Percentiles rank a stretch among this genome's conserved stretches.
Evolutionary conservation across 1,140 invertebrate genomes (phyloP).

Genomic region (Acyrthosiphon pisum): DNA sequence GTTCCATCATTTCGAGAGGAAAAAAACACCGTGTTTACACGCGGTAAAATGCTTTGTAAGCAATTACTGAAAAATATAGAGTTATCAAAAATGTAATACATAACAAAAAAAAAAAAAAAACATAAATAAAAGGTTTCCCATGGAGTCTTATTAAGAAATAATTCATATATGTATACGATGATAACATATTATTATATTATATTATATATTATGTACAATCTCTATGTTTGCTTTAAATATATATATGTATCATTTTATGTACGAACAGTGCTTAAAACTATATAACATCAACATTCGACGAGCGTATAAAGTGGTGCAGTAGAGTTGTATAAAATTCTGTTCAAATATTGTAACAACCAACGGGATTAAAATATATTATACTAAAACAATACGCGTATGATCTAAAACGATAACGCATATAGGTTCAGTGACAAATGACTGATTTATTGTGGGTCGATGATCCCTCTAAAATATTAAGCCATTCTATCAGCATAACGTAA

Average conservation of each 20-base stretch:
- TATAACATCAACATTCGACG: not conserved
- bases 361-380: not conserved
- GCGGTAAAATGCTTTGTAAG: slow-evolving; percentile 33
- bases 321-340: not conserved
- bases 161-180: not conserved
- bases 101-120: not conserved
- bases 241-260: not conserved
- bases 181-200: not conserved
- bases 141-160: slow-evolving; percentile 19
- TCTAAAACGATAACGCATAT: slow-evolving; percentile 22
- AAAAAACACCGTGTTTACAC: slow-evolving; percentile 42
- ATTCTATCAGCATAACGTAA: not conserved
- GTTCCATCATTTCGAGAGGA: slow-evolving; percentile 8
- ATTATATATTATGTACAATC: not conserved
- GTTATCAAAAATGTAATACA: not conserved
- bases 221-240: not conserved
- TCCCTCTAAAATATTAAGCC: not conserved
- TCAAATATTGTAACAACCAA: slow-evolving; percentile 14
- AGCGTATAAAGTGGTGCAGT: not conserved
- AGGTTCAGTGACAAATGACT: slow-evolving; percentile 37
- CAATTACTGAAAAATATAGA: slow-evolving; percentile 41
- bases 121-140: not conserved
- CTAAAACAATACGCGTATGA: not conserved
- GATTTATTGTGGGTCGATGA: slow-evolving; percentile 52
- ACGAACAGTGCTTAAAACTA: not conserved